Base-by-base conservation (phyloP, 1,140 invertebrate species). In the Trichonephila clavipes region DNA sequence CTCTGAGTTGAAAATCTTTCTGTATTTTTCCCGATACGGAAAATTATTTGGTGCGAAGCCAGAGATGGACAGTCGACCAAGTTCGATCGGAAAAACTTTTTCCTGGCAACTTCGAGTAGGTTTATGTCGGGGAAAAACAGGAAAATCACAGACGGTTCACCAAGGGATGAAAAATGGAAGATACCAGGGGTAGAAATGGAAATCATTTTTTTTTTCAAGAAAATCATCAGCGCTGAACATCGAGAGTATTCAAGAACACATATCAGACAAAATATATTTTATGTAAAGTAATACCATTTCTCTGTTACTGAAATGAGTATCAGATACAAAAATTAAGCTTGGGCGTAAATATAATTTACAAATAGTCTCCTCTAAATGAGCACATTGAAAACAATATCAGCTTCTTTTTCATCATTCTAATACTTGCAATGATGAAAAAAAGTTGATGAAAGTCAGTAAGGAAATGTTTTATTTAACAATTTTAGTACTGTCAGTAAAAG, bases 11-110 rank as follows among this genome's bases (percentile, higher is more conserved):
- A 77, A 77, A 77, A 77, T 77, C 72, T 77, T 77, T 77, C 72
- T 77, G 28, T 77, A 34, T 77, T 34, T 77, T 77, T 77, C 72
- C 72, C 72, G 72, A 77, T 77, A 77, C 72, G 40, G 72, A 77
- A 77, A 77, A 77, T 77, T 77, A 28, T 77, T 77, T 77, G 72
- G 34, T 77, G 72, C 72, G 28, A 77, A 40, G 72, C 72, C 72
- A 77, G 72, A 34, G 28, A 40, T 34, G 16, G 28, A 24, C 10
- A 40, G 28, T 18, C 28, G 28, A 77, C 24, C 34, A 34, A 12
- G 34, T 34, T 77, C 28, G 28, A 40, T 34, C 28, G 28, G 66
- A 34, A 19, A 34, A 77, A 77, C 24, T 40, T 77, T 64, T 77
- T 77, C 72, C 72, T 77, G 72, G 24, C 72, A 77, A 77, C 24